Conservation (phyloP, 2,113 vertebrate species). For the Alethe diademata region DNA sequence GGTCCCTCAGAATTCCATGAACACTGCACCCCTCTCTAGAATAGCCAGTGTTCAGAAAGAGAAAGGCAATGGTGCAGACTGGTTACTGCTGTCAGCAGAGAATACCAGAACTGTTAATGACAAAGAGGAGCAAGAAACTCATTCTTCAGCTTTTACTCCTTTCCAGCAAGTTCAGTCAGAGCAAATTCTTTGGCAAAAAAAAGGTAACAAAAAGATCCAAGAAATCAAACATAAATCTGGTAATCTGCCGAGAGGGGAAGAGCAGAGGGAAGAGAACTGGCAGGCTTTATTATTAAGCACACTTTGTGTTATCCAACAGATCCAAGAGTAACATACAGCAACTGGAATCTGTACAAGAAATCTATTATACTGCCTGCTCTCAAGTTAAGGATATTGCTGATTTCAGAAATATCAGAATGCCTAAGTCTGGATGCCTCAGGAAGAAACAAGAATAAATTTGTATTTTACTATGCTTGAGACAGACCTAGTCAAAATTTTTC, state of each 20-base stretch:
- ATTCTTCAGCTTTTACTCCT: not conserved
- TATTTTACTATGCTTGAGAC: not conserved
- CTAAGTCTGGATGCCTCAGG: not conserved
- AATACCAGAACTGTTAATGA: not conserved
- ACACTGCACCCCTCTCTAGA: not conserved
- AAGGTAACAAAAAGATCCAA: slow-evolving; percentile 11
- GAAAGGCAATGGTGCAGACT: fast-evolving
- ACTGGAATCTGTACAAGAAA: not conserved
- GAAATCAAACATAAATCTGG: slow-evolving; percentile 36
- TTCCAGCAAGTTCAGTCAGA: slow-evolving; percentile 13
- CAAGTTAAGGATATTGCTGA: not conserved
- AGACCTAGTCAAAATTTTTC: not conserved
- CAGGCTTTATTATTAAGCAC: slow-evolving; percentile 11
- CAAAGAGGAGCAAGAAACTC: not conserved
- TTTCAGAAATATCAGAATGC: not conserved
- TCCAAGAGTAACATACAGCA: slow-evolving; percentile 30
- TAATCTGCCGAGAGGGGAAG: not conserved
- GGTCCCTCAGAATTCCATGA: no score
- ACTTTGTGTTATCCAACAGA: not conserved
- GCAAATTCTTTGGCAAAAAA: slow-evolving; percentile 37
- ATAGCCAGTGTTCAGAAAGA: fast-evolving
- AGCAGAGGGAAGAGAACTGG: slow-evolving; percentile 9
- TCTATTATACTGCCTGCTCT: not conserved
- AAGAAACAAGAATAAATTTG: not conserved
- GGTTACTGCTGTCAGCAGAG: not conserved